Percentiles rank a stretch among this genome's conserved stretches.
phyloP scores from a whole-genome alignment of 2,888 invertebrate species.

The Saturnia pavonia region DNA sequence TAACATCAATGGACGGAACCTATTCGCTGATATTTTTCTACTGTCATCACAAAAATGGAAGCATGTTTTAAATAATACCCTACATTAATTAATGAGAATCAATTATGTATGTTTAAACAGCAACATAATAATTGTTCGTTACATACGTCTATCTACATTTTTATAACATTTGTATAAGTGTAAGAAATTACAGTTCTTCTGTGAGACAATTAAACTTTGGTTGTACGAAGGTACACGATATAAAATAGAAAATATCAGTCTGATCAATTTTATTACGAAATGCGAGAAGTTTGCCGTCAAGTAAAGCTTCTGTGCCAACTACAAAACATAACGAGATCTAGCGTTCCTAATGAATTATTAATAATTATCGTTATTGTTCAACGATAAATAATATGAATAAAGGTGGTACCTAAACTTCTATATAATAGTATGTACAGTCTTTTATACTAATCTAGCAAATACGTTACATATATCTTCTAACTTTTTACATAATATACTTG shows the following conservation, averaged over 20 bases:
- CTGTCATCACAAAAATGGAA: conserved; percentile 47
- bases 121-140: background rate
- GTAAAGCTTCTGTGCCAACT: conserved; percentile 7
- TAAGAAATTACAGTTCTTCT: conserved; percentile 4
- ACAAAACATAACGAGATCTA: conserved; percentile 72
- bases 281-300: conserved; percentile 11
- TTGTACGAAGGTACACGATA: conserved; percentile 67
- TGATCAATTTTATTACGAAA: conserved; percentile 36
- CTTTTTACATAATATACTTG: conserved; percentile 8
- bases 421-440: conserved; percentile 64
- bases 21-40: conserved; percentile 57
- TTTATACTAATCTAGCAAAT: conserved; percentile 59
- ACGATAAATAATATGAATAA: conserved; percentile 51
- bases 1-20: conserved; percentile 66
- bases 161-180: background rate
- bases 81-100: background rate
- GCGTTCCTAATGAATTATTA: conserved; percentile 61
- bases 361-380: conserved; percentile 51
- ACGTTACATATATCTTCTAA: conserved; percentile 25
- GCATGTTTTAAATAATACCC: conserved; percentile 30
- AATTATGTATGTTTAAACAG: background rate
- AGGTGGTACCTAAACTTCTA: conserved; percentile 40
- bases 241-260: conserved; percentile 54
- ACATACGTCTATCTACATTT: background rate
- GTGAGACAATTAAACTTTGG: conserved; percentile 71